Conservation (phyloP, 2,888 invertebrate species). For the Drosophila rubida region DNA sequence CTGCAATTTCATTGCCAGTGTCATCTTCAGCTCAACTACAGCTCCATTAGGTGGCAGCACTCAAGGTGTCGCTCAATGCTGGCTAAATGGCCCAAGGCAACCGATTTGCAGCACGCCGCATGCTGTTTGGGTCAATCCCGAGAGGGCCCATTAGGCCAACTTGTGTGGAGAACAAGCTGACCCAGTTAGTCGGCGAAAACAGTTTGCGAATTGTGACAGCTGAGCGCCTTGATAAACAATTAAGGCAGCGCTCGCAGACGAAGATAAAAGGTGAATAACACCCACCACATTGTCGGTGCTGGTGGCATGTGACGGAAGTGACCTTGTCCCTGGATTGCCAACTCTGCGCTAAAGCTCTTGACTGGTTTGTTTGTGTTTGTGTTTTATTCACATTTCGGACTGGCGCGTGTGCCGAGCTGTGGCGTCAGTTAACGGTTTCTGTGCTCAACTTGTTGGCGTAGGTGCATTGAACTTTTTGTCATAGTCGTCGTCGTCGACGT, state of each 20-base stretch:
- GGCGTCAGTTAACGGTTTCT: slow-evolving; percentile 42
- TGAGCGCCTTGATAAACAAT: slow-evolving; percentile 74
- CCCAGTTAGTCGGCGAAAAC: slow-evolving; percentile 56
- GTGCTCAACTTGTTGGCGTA: slow-evolving; percentile 2
- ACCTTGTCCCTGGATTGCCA: slow-evolving; percentile 73
- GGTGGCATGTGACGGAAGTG: slow-evolving; percentile 68
- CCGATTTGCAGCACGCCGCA: slow-evolving; percentile 46
- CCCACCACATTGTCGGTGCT: slow-evolving; percentile 55
- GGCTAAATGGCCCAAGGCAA: slow-evolving; percentile 65
- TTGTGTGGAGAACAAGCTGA: slow-evolving; percentile 50
- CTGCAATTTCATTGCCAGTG: slow-evolving; percentile 52
- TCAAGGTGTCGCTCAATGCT: slow-evolving; percentile 53
- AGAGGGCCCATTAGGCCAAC: slow-evolving; percentile 45
- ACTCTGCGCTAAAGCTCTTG: slow-evolving; percentile 35
- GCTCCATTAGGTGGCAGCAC: slow-evolving; percentile 20
- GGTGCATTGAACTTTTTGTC: slow-evolving; percentile 54
- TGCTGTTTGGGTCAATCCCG: slow-evolving; percentile 46
- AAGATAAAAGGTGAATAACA: slow-evolving; percentile 76
- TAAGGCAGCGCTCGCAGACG: slow-evolving; percentile 48
- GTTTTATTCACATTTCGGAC: slow-evolving; percentile 5
- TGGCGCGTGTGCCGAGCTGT: slow-evolving; percentile 35
- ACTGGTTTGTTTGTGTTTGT: slow-evolving; percentile 52
- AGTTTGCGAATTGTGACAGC: slow-evolving; percentile 59
- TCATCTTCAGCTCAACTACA: slow-evolving; percentile 33
- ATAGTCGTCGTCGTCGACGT: slow-evolving; percentile 6